Conservation (phyloP, 2,888 invertebrate genomes). For the Cephalotes varians region DNA sequence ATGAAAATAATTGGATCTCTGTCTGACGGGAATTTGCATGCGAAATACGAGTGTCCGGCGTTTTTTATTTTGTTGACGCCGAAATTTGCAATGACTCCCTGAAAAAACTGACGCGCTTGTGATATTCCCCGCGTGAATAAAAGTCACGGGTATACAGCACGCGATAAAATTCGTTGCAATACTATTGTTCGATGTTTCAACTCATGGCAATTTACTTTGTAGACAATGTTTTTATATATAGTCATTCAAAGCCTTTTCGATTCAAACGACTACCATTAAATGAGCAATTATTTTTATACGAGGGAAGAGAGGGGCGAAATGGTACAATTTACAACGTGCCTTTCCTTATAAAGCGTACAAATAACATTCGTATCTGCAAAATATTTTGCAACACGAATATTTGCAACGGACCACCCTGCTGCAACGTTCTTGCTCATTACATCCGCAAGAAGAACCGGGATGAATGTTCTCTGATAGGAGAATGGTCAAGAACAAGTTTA, state of each 20-base stretch:
- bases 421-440: slow-evolving; percentile 59
- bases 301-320: neutral
- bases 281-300: slow-evolving; percentile 3
- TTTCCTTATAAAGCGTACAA: neutral
- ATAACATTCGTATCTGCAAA: neutral
- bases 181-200: slow-evolving; percentile 42
- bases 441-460: slow-evolving; percentile 41
- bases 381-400: slow-evolving; percentile 12
- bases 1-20: slow-evolving; percentile 72
- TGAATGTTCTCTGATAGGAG: slow-evolving; percentile 63
- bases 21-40: slow-evolving; percentile 64
- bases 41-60: slow-evolving; percentile 59
- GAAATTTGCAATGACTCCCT: slow-evolving; percentile 56
- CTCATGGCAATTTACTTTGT: slow-evolving; percentile 21
- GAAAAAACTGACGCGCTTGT: slow-evolving; percentile 44
- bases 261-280: slow-evolving; percentile 4
- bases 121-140: slow-evolving; percentile 50
- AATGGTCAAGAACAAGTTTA: slow-evolving; percentile 64
- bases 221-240: slow-evolving; percentile 35
- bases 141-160: slow-evolving; percentile 29
- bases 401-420: slow-evolving; percentile 1
- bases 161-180: slow-evolving; percentile 37
- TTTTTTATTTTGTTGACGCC: slow-evolving; percentile 59
- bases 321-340: neutral
- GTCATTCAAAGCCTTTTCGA: slow-evolving; percentile 12